Conservation (phyloP, 2,888 invertebrate species). For the Hofmannophila pseudospretella region DNA sequence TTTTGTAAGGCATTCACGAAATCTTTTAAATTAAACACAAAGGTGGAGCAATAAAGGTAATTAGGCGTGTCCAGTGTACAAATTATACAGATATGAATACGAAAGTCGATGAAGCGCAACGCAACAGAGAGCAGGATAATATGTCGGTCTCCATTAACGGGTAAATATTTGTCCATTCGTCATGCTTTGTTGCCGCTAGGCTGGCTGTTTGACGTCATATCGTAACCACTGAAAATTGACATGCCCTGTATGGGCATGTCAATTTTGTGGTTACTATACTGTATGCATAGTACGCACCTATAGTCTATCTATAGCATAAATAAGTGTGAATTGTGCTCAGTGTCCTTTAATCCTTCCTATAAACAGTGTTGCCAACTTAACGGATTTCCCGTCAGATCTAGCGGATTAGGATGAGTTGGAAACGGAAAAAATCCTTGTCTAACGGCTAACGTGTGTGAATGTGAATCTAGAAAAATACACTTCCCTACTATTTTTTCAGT, state of each 20-base stretch:
- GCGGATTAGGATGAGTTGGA: too few species aligned
- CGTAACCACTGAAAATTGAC: conserved; percentile 15
- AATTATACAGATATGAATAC: neutral
- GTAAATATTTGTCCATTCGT: conserved; percentile 58
- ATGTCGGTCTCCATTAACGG: conserved; percentile 51
- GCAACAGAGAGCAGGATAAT: conserved; percentile 39
- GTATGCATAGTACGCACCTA: too few species aligned
- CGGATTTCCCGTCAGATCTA: too few species aligned
- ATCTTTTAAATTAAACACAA: neutral
- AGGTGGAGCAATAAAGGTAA: neutral
- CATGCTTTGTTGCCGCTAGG: conserved; percentile 19
- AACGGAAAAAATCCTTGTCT: too few species aligned
- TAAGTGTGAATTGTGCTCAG: too few species aligned
- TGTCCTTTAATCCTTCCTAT: too few species aligned
- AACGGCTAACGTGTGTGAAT: too few species aligned
- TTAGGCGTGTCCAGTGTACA: neutral
- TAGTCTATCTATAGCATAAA: too few species aligned
- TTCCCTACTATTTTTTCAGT: too few species aligned
- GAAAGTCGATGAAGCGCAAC: conserved; percentile 15
- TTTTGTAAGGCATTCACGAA: conserved; percentile 15
- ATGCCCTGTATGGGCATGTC: neutral
- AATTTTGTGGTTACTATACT: too few species aligned
- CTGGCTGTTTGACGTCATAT: conserved; percentile 19
- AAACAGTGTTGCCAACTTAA: too few species aligned
- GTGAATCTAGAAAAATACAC: too few species aligned